Conservation (phyloP, 1,140 invertebrate genomes). For the Bombus superbus region DNA sequence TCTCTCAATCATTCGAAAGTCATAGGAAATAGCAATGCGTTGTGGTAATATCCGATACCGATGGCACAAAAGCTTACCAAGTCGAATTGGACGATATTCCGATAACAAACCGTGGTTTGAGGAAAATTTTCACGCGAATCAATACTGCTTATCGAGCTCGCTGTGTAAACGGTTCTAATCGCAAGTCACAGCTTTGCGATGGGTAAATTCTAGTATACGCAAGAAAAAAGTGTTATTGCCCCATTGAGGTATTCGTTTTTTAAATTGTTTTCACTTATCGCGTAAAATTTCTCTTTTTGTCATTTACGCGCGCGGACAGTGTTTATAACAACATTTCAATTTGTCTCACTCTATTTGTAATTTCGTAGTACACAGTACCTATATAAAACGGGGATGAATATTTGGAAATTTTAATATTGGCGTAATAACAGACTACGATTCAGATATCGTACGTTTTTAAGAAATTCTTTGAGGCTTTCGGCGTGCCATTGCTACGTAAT, state of each 20-base stretch:
- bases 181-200: not conserved
- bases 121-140: conserved; percentile 45
- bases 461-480: not conserved
- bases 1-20: not conserved
- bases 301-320: not conserved
- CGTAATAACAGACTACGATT: not conserved
- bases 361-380: not conserved
- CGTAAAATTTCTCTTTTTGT: not conserved
- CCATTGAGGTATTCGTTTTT: not conserved
- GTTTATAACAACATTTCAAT: not conserved
- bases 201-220: not conserved
- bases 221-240: not conserved
- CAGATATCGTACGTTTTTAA: not conserved
- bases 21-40: not conserved
- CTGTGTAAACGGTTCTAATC: conserved; percentile 34
- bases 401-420: not conserved
- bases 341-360: not conserved
- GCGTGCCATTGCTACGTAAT: not conserved
- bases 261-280: not conserved
- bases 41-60: not conserved
- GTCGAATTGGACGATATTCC: not conserved
- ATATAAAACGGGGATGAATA: not conserved
- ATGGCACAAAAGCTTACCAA: not conserved
- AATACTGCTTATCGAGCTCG: conserved; percentile 41
- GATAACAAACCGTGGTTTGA: conserved; percentile 31